Evolutionary conservation across 2,113 vertebrate genomes (phyloP), one percentile per base, ranked within the genome.

Genomic region (Pelmatolapia mariae): DNA sequence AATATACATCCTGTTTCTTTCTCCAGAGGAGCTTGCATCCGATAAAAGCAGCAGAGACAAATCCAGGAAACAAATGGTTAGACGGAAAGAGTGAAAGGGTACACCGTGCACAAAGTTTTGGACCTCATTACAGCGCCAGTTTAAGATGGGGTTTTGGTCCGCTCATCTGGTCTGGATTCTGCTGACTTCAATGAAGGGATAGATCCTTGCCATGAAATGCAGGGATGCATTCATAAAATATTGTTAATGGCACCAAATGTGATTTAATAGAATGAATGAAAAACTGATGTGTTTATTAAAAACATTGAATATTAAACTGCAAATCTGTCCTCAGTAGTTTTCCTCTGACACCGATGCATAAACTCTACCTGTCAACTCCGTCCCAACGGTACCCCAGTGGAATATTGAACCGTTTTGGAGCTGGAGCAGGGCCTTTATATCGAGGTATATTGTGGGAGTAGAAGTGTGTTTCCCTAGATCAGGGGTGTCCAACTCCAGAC

Each of bases 321-420:
- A 73, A 61, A 45, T 36, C 24, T n/a, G 52, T 33, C 53, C 47
- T 19, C 68, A 11, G 57, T 61, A 61, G 57, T 61, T 61, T 61
- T 61, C 26, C 57, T 61, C 26, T 59, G 15, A 4, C 26, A 59
- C 26, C 1, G 15, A 59, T 31, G 57, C 57, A 61, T 18, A 19
- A 9, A 52, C 7, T 50, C 18, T 94, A 99, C 99, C 98, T 97
- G 95, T 99, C 97, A 63, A 98, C 97, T 4, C 98, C 98, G 7
- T 99, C 99, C 99, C 98, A 99, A 86, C 97, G 98, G 89, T 98
- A 97, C 2, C 98, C 98, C 0, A 98, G 98, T 95, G 94, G 97
- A 52, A 99, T 95, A 86, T 98, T 98, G 53, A 98, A 99, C 11
- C 98, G 96, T 94, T 99, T 99, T 81, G 97, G 97, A 0, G 99